Evolutionary conservation across 92 coral and sea anemone genomes (phyloP).

Genomic region (Pocillopora grandis): DNA sequence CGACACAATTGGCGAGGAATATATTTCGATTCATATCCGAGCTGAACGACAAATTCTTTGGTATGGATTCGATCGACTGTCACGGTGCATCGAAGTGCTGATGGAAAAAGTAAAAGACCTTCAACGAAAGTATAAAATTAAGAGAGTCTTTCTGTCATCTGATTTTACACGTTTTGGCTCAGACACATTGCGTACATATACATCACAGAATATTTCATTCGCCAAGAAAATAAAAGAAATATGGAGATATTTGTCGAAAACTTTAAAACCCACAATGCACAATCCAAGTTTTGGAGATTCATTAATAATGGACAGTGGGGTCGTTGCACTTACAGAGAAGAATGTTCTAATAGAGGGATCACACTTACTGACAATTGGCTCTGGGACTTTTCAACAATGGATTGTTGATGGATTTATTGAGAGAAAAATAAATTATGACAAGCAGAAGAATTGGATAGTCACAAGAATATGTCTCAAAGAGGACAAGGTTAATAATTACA

Average conservation of each 20-base stretch:
- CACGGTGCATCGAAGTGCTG: slow-evolving; percentile 66
- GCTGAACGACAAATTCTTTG: slow-evolving; percentile 93
- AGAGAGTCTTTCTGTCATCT: slow-evolving; percentile 77
- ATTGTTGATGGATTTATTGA: slow-evolving; percentile 79
- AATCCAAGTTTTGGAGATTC: slow-evolving; percentile 71
- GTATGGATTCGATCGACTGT: slow-evolving; percentile 74
- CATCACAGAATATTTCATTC: slow-evolving; percentile 56
- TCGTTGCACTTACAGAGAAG: slow-evolving; percentile 94
- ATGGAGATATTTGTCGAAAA: slow-evolving; percentile 49
- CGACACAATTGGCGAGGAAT: slow-evolving; percentile 59
- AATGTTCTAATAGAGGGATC: slow-evolving; percentile 73
- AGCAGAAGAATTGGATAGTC: slow-evolving; percentile 75
- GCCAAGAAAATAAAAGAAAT: slow-evolving; percentile 49
- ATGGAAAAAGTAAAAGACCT: slow-evolving; percentile 54
- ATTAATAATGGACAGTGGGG: slow-evolving; percentile 79
- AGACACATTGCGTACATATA: slow-evolving; percentile 69
- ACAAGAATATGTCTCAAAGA: slow-evolving; percentile 79
- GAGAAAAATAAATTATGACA: slow-evolving; percentile 54
- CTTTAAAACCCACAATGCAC: slow-evolving; percentile 58
- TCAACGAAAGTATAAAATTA: slow-evolving; percentile 54
- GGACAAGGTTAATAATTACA: slow-evolving; percentile 24
- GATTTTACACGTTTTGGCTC: slow-evolving; percentile 89
- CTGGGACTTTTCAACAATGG: slow-evolving; percentile 98
- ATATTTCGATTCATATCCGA: slow-evolving; percentile 81
- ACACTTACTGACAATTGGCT: slow-evolving; percentile 90